phyloP scores from a whole-genome alignment of 2,113 vertebrate genomes.

The Melanotaenia duboulayi region DNA sequence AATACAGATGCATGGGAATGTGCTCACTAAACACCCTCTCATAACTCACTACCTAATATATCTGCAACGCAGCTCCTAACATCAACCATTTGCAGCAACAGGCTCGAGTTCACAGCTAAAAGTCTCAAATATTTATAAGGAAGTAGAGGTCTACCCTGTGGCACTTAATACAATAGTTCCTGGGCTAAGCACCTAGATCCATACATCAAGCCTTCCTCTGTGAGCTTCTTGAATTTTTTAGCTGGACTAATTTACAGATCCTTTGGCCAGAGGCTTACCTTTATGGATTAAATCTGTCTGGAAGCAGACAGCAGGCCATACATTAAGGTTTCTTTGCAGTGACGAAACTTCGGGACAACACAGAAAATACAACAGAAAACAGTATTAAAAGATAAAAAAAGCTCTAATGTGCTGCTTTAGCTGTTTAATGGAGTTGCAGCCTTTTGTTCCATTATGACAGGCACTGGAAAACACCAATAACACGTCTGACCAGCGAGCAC shows the following conservation, averaged over 20 bases:
- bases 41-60: constrained; percentile 54
- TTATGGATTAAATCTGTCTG: constrained; percentile 56
- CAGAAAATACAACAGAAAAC: background rate
- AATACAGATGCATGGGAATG: constrained; percentile 15
- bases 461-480: background rate
- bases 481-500: background rate
- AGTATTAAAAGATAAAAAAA: constrained; percentile 10
- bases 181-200: constrained; percentile 49
- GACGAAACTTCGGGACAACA: constrained; percentile 24
- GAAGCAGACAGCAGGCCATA: constrained; percentile 27
- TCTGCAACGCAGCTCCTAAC: constrained; percentile 55
- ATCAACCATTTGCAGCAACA: constrained; percentile 58
- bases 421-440: background rate
- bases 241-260: constrained; percentile 54
- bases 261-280: constrained; percentile 43
- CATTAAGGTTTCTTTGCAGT: constrained; percentile 31
- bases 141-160: constrained; percentile 53
- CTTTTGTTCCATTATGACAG: constrained; percentile 7
- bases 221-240: constrained; percentile 58
- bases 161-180: constrained; percentile 70
- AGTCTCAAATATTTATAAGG: constrained; percentile 74
- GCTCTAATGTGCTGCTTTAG: constrained; percentile 18
- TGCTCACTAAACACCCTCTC: constrained; percentile 32
- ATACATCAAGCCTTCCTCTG: constrained; percentile 34
- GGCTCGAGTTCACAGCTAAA: constrained; percentile 20